phyloP scores from a whole-genome alignment of 2,888 invertebrate species.

The Drosophila parthenogenetica region DNA sequence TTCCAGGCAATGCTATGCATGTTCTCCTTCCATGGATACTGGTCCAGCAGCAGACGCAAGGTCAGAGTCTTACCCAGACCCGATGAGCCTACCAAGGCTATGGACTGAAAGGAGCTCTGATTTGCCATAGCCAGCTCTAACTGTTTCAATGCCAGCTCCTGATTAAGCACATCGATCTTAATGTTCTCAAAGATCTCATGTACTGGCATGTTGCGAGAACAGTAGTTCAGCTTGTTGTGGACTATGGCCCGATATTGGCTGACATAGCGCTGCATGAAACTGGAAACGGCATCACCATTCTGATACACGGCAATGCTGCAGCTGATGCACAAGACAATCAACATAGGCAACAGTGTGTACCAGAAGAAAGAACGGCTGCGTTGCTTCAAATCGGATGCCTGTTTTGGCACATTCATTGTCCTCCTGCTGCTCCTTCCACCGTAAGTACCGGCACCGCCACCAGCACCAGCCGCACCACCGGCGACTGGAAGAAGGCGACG shows the following conservation, averaged over 20 bases:
- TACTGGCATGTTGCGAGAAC: constrained; percentile 57
- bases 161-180: constrained; percentile 57
- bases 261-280: constrained; percentile 51
- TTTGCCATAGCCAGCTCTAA: constrained; percentile 68
- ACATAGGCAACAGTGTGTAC: constrained; percentile 23
- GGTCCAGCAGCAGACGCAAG: constrained; percentile 60
- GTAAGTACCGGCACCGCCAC: neutral
- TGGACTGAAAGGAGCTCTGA: constrained; percentile 58
- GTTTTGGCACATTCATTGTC: neutral
- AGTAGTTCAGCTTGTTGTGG: constrained; percentile 78
- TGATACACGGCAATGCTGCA: constrained; percentile 22
- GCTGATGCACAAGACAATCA: constrained; percentile 8
- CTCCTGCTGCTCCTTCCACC: neutral
- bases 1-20: constrained; percentile 75
- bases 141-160: constrained; percentile 64
- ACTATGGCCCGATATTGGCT: constrained; percentile 79
- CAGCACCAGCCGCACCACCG: too few species aligned
- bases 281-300: constrained; percentile 7
- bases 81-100: constrained; percentile 78
- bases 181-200: constrained; percentile 55
- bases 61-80: constrained; percentile 83
- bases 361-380: neutral
- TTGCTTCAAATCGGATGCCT: neutral
- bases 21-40: constrained; percentile 83
- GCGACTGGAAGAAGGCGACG: constrained; percentile 28